Base-by-base conservation (phyloP, 2,888 invertebrate species). In the Endotricha flammealis region DNA sequence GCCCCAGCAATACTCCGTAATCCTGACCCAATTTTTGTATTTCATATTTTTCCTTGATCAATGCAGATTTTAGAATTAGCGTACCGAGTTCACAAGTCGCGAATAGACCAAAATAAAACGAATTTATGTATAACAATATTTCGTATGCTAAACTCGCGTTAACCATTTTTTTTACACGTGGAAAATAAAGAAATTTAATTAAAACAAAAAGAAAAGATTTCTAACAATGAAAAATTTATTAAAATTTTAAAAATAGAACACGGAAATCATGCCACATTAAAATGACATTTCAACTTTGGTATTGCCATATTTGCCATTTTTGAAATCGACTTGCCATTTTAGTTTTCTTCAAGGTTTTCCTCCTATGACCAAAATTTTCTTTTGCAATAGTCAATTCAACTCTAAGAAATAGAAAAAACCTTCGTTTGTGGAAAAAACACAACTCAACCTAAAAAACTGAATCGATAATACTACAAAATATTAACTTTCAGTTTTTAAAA, bases 101-200 rank as follows among this genome's bases (percentile, higher is more conserved):
- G 73, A 95, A 95, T 83, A 95, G 91, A 62, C 94, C 94, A 66
- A 95, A 95, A 79, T 95, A 95, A 87, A 94, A 95, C 13, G 94
- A 94, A 85, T 95, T 95, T 51, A 95, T 89, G 75, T 95, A 95
- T 58, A 95, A 88, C 33, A 95, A 87, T 67, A 95, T 93, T 87
- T 95, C 95, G 59, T 94, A 95, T 11, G 92, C 92, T 69, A 95
- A 88, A 57, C 94, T 94, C 38, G 93, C 91, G 66, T 93, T 93
- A 64, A 92, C 90, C 88, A 91, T 90, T 43, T 40, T 53, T 22
- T 10, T 2, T 12, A 12, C 14, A 12, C 9, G 11, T 12, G 1
- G 1, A 16, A 14, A 25, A 27, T 11, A 17, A 10, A 12, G 7
- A 9, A 16, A 14, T 14, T 10, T 23, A 24, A 25, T 10, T 17